These are phyloP conservation scores for Oncopeltus fasciatus DNA, from an alignment of 1,140 invertebrate species.

Conservation along the genomic window DNA sequence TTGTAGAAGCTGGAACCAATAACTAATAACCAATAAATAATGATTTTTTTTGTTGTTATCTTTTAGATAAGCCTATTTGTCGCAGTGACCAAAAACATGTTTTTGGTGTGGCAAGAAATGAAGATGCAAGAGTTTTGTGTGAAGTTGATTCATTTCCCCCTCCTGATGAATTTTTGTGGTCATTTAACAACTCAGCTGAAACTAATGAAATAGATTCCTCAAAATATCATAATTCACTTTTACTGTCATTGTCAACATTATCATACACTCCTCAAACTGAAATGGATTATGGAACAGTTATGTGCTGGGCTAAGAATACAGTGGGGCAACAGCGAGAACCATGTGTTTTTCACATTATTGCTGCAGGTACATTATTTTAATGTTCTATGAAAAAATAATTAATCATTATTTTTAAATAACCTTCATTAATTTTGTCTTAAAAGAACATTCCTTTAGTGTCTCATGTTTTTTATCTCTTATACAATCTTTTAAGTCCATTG, in stretches of 20 bases:
- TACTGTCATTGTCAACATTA: constrained; percentile 41
- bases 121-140: constrained; percentile 64
- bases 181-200: constrained; percentile 76
- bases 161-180: constrained; percentile 72
- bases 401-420: too few relatives aligned
- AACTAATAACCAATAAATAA: too few relatives aligned
- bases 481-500: too few relatives aligned
- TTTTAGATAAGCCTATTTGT: constrained; percentile 73
- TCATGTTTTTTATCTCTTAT: too few relatives aligned
- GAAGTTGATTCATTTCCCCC: constrained; percentile 74
- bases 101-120: constrained; percentile 71
- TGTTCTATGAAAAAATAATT: too few relatives aligned
- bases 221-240: constrained; percentile 41
- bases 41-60: too few relatives aligned
- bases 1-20: too few relatives aligned
- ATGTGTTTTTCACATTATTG: constrained; percentile 57
- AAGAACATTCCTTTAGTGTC: too few relatives aligned
- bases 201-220: constrained; percentile 53
- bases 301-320: constrained; percentile 49
- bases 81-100: constrained; percentile 57
- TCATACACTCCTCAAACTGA: constrained; percentile 66
- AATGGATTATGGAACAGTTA: constrained; percentile 54
- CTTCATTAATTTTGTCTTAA: too few relatives aligned
- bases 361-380: constrained; percentile 38
- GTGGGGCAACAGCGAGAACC: constrained; percentile 51